Conservation (phyloP, 2,797 vertebrate genomes). For the Morus bassanus region DNA sequence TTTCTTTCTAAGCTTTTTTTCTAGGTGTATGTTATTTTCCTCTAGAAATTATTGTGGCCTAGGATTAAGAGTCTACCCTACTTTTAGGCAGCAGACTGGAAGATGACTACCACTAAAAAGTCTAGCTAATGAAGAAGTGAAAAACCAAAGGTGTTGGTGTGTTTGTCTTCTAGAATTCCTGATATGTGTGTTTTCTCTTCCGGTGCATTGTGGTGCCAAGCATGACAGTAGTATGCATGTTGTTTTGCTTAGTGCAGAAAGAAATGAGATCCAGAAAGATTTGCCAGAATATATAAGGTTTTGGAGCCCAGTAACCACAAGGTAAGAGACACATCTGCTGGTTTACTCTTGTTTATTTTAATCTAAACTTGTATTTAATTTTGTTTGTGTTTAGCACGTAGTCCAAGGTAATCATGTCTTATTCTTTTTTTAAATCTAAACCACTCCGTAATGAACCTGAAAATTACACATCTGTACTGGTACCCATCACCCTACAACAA, state of each 20-base stretch:
- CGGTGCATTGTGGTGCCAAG: not conserved
- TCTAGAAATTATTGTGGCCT: not conserved
- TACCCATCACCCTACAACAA: not conserved
- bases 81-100: not conserved
- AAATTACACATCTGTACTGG: not conserved
- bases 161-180: not conserved
- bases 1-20: not conserved
- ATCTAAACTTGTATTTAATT: not conserved
- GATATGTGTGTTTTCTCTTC: not conserved
- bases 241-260: not conserved
- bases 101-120: not conserved
- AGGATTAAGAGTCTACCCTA: not conserved
- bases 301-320: not conserved
- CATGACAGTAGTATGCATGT: not conserved
- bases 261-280: not conserved
- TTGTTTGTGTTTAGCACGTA: not conserved
- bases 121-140: not conserved
- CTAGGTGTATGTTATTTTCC: not conserved
- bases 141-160: not conserved
- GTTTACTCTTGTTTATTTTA: not conserved
- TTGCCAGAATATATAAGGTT: not conserved
- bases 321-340: not conserved
- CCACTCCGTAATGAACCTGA: rapidly evolving
- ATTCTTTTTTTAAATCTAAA: not conserved
- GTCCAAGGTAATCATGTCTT: not conserved